phyloP scores from a whole-genome alignment of 2,113 vertebrate genomes.

The Nyctibius bracteatus region DNA sequence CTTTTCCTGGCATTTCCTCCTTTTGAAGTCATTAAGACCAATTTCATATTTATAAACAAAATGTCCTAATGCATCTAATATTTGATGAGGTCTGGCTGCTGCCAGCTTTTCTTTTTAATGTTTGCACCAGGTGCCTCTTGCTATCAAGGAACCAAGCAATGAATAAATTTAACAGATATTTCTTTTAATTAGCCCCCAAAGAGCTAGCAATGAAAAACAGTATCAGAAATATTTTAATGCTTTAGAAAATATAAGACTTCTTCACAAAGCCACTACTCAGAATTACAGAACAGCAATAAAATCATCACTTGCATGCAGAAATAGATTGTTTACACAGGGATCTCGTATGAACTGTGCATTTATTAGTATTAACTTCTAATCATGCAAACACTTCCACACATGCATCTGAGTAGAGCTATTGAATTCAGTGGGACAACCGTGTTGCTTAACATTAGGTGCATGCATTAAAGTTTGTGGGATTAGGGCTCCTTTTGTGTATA shows the following conservation, averaged over 20 bases:
- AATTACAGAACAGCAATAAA: slow-evolving; percentile 33
- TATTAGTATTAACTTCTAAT: slow-evolving; percentile 34
- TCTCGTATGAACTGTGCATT: slow-evolving; percentile 2
- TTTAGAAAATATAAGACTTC: slow-evolving; percentile 35
- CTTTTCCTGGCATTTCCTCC: slow-evolving; percentile 22
- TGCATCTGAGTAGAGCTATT: neutral
- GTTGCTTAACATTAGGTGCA: neutral
- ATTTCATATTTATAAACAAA: slow-evolving; percentile 55
- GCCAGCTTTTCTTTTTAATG: slow-evolving; percentile 46
- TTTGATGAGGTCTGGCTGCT: slow-evolving; percentile 35
- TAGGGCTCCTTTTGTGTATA: neutral
- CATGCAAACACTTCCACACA: neutral
- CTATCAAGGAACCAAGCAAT: slow-evolving; percentile 45
- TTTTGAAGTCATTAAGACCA: slow-evolving; percentile 58
- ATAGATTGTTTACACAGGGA: slow-evolving; percentile 25
- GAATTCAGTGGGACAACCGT: neutral
- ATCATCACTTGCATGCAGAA: slow-evolving; percentile 39
- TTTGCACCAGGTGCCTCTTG: slow-evolving; percentile 54
- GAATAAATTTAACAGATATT: slow-evolving; percentile 59
- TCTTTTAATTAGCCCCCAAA: slow-evolving; percentile 60
- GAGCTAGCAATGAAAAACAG: slow-evolving; percentile 40
- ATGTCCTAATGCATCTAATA: slow-evolving; percentile 41
- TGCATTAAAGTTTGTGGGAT: neutral
- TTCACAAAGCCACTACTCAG: slow-evolving; percentile 22
- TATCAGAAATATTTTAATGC: slow-evolving; percentile 43